These are phyloP conservation scores for Chromoteleia sp. DNA, from an alignment of 2,888 invertebrate species.

Conservation along the genomic window DNA sequence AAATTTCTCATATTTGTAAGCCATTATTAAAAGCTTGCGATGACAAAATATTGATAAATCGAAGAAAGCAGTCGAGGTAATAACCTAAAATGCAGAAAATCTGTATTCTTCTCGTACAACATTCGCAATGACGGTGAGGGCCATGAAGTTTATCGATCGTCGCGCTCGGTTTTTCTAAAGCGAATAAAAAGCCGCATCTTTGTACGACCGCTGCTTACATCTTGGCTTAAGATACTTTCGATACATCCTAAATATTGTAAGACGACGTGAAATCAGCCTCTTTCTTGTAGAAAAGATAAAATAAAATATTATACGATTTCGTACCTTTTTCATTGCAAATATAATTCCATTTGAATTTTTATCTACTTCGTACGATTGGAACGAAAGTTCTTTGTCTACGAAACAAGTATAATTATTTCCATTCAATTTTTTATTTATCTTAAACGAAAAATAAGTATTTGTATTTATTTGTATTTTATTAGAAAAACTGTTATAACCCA, in stretches of 20 bases:
- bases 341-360: too few species aligned
- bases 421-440: too few species aligned
- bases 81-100: conserved; percentile 61
- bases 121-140: conserved; percentile 65
- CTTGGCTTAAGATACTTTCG: conserved; percentile 42
- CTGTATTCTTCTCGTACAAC: conserved; percentile 57
- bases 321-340: too few species aligned
- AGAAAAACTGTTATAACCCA: too few species aligned
- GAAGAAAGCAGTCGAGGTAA: conserved; percentile 53
- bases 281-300: too few species aligned
- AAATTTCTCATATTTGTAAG: conserved; percentile 31
- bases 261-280: conserved; percentile 16
- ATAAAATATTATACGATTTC: too few species aligned
- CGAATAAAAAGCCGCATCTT: conserved; percentile 64
- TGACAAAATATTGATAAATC: conserved; percentile 54
- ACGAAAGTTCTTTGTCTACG: too few species aligned
- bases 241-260: conserved; percentile 46
- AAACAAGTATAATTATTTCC: too few species aligned
- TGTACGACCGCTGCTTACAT: conserved; percentile 55
- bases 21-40: conserved; percentile 38
- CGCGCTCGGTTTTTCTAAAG: conserved; percentile 58
- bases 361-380: too few species aligned
- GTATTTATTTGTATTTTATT: too few species aligned
- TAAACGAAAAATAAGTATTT: too few species aligned
- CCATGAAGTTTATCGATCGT: conserved; percentile 68